Evolutionary conservation across 2,113 vertebrate species (phyloP).

Genomic region (Chloropsis cyanopogon): DNA sequence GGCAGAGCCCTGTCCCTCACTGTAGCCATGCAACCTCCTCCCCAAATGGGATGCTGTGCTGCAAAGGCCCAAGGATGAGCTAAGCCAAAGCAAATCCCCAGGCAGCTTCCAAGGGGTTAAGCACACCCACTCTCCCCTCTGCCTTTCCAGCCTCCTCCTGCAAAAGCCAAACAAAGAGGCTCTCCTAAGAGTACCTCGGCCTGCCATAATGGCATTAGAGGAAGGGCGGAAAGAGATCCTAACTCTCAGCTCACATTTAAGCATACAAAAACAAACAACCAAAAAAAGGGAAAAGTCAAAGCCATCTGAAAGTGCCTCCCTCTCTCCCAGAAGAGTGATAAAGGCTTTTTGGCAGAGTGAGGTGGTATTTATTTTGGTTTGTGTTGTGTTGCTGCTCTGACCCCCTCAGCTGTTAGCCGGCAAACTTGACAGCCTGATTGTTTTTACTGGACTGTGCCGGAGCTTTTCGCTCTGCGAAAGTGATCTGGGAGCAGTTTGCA

Average conservation of each 20-base stretch:
- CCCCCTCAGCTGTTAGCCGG: conserved; percentile 62
- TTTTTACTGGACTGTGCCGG: conserved; percentile 31
- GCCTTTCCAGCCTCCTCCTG: not conserved
- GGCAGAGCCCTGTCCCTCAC: not conserved
- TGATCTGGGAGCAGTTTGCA: conserved; percentile 42
- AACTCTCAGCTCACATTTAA: conserved; percentile 7
- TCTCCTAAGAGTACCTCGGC: not conserved
- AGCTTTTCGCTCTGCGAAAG: conserved; percentile 9
- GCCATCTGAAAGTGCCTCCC: conserved; percentile 47
- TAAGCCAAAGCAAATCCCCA: not conserved
- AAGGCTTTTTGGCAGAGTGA: conserved; percentile 60
- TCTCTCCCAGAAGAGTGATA: conserved; percentile 60
- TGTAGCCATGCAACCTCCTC: rapidly evolving
- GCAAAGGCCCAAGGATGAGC: not conserved
- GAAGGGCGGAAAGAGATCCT: not conserved
- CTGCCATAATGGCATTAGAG: not conserved
- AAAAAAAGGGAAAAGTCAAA: conserved; percentile 15
- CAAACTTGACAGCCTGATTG: conserved; percentile 56
- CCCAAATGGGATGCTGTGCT: rapidly evolving
- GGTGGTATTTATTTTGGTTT: conserved; percentile 69
- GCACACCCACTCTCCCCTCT: not conserved
- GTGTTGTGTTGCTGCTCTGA: conserved; percentile 67
- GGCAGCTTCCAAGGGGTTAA: not conserved
- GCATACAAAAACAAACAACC: conserved; percentile 50
- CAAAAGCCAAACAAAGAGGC: conserved; percentile 7